Evolutionary conservation across 2,888 invertebrate genomes (phyloP), one percentile per base, ranked within the genome.

Genomic region (Litoditis marina): DNA sequence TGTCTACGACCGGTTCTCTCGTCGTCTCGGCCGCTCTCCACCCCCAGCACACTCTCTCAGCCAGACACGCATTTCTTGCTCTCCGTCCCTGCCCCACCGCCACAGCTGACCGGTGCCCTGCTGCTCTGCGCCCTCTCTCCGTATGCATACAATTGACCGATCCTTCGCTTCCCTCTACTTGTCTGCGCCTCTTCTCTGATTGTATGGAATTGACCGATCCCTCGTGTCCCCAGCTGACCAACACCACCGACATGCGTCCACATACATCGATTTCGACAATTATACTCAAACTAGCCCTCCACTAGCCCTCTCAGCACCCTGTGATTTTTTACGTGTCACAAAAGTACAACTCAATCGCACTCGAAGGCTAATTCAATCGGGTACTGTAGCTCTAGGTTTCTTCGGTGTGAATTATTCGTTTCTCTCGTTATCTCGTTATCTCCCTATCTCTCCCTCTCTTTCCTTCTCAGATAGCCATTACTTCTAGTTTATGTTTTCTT

Each of bases 241-340:
- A 25, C 44, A 44, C 44, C 19, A 44, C 44, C 44, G 51, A 19
- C 30, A 22, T 27, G 31, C 25, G 30, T 30, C 28, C 31, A 19
- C 51, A 39, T 31, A 56, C 56, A 56, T 56, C 56, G 56, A 56
- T 56, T 56, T 56, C 56, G 56, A 56, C 56, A 56, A 56, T 56
- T 56, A 56, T 56, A 56, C 56, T 56, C 25, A n/a, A 53, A 53
- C 53, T 53, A 31, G 27, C 32, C n/a, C 31, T 36, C 4, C 27
- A 16, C 27, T 49, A 19, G 27, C 49, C n/a, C 25, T 49, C 49
- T 49, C 49, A 28, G 49, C 44, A 22, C 44, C 11, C 44, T 44
- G 19, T 36, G n/a, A n/a, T n/a, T n/a, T n/a, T n/a, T n/a, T n/a
- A n/a, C n/a, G n/a, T n/a, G n/a, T n/a, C n/a, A n/a, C n/a, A n/a